Evolutionary conservation across 2,888 invertebrate species (phyloP).

Genomic region (Elgonia sp.): DNA sequence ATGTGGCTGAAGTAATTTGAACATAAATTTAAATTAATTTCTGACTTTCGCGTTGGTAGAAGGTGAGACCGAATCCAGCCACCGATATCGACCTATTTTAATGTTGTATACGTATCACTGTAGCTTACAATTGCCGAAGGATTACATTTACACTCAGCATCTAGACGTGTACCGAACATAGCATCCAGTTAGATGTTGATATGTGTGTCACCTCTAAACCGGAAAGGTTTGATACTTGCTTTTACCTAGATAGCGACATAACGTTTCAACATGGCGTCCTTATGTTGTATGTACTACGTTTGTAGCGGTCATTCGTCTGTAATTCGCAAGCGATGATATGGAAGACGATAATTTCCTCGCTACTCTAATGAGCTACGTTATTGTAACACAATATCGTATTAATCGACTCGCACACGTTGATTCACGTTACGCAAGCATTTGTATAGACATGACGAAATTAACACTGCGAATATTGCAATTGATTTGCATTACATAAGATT

Average conservation of each 20-base stretch:
- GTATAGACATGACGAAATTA: conserved; percentile 29
- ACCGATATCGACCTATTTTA: conserved; percentile 49
- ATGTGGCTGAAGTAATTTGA: conserved; percentile 17
- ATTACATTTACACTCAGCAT: conserved; percentile 55
- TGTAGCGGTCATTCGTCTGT: conserved; percentile 43
- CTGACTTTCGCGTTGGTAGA: conserved; percentile 3
- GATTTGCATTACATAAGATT: conserved; percentile 28
- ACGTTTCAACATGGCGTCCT: conserved; percentile 45
- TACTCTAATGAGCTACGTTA: conserved; percentile 51
- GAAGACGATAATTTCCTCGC: conserved; percentile 62
- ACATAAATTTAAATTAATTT: conserved; percentile 44
- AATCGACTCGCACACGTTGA: conserved; percentile 29
- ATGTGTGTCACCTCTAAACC: conserved; percentile 56
- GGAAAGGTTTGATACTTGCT: conserved; percentile 61
- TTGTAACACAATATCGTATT: conserved; percentile 47
- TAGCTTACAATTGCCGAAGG: conserved; percentile 55
- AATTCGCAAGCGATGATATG: conserved; percentile 53
- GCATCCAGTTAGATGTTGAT: conserved; percentile 66
- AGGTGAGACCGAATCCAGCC: conserved; percentile 23
- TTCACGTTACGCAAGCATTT: conserved; percentile 26
- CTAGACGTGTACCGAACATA: conserved; percentile 56
- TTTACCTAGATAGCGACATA: conserved; percentile 43
- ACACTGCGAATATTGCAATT: background rate
- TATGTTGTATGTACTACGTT: conserved; percentile 3
- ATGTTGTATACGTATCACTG: conserved; percentile 49